phyloP scores from a whole-genome alignment of 2,113 vertebrate genomes.

The Sialia sialis region DNA sequence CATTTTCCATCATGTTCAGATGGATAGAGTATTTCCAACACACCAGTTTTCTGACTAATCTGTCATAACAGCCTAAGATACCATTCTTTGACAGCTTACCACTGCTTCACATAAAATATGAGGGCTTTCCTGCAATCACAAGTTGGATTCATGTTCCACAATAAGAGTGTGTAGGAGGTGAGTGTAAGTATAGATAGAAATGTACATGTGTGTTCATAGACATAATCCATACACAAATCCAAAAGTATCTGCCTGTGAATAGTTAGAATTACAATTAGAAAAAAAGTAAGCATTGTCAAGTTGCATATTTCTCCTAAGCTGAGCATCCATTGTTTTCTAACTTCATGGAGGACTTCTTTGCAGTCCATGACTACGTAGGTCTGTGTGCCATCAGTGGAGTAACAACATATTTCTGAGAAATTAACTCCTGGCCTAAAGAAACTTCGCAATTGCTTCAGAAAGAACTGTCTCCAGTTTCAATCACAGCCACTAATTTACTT shows the following conservation, averaged over 20 bases:
- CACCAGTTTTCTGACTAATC: not conserved
- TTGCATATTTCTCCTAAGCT: not conserved
- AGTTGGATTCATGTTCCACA: not conserved
- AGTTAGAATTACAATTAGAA: not conserved
- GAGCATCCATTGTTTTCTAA: not conserved
- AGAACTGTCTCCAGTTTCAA: not conserved
- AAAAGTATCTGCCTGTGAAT: not conserved
- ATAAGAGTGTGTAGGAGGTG: not conserved
- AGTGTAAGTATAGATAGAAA: not conserved
- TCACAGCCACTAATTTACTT: not conserved
- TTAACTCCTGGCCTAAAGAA: not conserved
- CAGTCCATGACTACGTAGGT: not conserved
- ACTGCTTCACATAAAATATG: not conserved
- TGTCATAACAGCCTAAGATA: not conserved
- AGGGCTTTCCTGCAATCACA: not conserved
- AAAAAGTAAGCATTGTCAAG: not conserved
- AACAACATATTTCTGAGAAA: not conserved
- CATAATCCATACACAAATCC: not conserved
- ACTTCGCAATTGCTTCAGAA: not conserved
- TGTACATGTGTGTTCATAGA: not conserved
- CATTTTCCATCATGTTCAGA: not conserved
- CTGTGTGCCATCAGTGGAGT: not conserved
- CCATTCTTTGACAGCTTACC: not conserved
- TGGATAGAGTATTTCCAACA: not conserved
- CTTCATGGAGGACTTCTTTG: not conserved